Percentiles rank a stretch among this genome's conserved stretches.
Conservation (phyloP, 2,797 vertebrate species). For the Sebastes matsubarae region DNA sequence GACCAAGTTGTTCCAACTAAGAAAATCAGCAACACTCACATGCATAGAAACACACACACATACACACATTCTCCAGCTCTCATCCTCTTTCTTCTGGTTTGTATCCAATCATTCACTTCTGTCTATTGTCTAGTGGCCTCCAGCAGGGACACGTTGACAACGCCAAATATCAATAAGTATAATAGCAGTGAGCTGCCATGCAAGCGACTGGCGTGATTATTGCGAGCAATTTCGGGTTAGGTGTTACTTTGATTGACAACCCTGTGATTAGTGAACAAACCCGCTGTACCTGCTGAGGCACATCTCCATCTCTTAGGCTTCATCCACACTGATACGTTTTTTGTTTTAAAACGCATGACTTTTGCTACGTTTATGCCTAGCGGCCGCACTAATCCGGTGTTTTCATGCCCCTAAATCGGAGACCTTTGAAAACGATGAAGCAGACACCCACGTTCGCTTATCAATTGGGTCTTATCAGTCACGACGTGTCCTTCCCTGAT, state of each 20-base stretch:
- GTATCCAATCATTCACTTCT: conserved; percentile 50
- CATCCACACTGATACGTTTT: no score
- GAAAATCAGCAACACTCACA: conserved; percentile 44
- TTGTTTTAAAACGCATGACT: no score
- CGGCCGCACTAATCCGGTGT: no score
- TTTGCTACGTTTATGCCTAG: no score
- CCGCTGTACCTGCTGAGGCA: neutral
- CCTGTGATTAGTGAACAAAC: neutral
- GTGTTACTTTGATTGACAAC: neutral
- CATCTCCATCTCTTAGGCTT: neutral
- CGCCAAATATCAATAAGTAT: conserved; percentile 15
- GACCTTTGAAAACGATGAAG: no score
- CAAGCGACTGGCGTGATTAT: neutral
- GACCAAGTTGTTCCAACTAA: conserved; percentile 56
- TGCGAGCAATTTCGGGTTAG: neutral
- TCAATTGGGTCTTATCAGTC: no score
- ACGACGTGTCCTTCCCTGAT: no score
- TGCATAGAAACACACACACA: neutral
- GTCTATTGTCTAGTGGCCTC: conserved; percentile 31
- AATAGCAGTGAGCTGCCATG: neutral
- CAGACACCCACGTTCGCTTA: no score
- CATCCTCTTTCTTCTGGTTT: conserved; percentile 46
- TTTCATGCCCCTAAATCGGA: no score
- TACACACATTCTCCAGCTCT: conserved; percentile 36
- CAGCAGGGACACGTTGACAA: conserved; percentile 9